Evolutionary conservation across 2,888 invertebrate species (phyloP), one percentile per base, ranked within the genome.

Genomic region (Clunio marinus): DNA sequence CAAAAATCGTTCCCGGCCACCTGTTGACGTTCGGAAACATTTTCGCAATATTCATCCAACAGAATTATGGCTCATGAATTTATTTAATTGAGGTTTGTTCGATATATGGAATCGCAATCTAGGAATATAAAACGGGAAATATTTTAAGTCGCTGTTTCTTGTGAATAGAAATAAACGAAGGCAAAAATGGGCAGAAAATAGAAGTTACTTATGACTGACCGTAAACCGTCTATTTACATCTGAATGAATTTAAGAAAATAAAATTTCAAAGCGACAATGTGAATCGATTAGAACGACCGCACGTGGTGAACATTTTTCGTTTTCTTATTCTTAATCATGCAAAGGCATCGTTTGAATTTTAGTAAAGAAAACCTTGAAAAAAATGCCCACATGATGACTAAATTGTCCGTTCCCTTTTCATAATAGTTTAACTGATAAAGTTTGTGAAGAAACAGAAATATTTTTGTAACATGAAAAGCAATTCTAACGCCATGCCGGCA

Each of bases 271-370:
- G 2, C 32, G 24, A 10, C 25, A 27, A 45, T 45, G 46, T 27
- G 22, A 20, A 46, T 65, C 46, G 63, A 65, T 65, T 46, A 62
- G 41, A 62, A 35, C 20, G 63, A 65, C 63, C 63, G 63, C 63
- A 65, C 63, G 63, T 65, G 63, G 63, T 41, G 63, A 17, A 17
- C 22, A 22, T 51, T 51, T n/a, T n/a, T n/a, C n/a, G n/a, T n/a
- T n/a, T 51, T 51, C 51, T 2, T n/a, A 8, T 27, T 28, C 13
- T 17, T 10, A 28, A 25, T 25, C 13, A 46, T 8, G 24, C 15
- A 15, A 45, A 7, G 25, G 45, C 7, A 46, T 63, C 63, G 13
- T 58, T 3, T 22, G 25, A 10, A 46, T 46, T 46, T 17, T 2
- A 58, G n/a, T 24, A 58, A 58, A 10, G 28, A 27, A 58, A 28